Percentiles rank a stretch among this genome's conserved stretches.
Evolutionary conservation across 2,113 vertebrate species (phyloP).

Genomic region (Phyllostomus discolor): DNA sequence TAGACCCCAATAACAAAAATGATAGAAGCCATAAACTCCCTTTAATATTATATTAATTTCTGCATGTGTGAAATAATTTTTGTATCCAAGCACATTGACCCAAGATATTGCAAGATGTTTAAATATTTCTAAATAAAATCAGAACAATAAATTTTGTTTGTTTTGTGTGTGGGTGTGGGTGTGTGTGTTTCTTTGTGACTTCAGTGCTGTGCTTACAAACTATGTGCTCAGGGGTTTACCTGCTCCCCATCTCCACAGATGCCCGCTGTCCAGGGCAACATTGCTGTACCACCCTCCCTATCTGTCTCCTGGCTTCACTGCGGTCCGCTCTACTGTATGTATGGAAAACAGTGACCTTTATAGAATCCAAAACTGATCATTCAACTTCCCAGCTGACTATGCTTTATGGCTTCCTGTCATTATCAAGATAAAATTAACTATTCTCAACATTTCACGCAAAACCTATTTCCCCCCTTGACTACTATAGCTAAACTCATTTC

Average conservation of each 20-base stretch:
- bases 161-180: neutral
- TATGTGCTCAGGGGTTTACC: neutral
- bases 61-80: neutral
- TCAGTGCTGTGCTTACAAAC: neutral
- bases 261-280: too few species aligned
- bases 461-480: neutral
- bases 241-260: accelerated
- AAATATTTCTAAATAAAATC: neutral
- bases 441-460: neutral
- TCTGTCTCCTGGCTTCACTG: neutral
- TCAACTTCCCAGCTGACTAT: neutral
- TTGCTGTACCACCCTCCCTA: neutral
- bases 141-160: neutral
- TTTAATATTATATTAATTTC: neutral
- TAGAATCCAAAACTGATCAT: neutral
- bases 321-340: accelerated
- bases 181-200: neutral
- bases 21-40: neutral
- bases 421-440: neutral
- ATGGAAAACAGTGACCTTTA: neutral
- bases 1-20: neutral
- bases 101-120: neutral
- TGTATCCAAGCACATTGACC: neutral
- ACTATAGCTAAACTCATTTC: neutral
- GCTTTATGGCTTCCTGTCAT: neutral